Conservation (phyloP, 2,113 vertebrate species). For the Bubalus kerabau region DNA sequence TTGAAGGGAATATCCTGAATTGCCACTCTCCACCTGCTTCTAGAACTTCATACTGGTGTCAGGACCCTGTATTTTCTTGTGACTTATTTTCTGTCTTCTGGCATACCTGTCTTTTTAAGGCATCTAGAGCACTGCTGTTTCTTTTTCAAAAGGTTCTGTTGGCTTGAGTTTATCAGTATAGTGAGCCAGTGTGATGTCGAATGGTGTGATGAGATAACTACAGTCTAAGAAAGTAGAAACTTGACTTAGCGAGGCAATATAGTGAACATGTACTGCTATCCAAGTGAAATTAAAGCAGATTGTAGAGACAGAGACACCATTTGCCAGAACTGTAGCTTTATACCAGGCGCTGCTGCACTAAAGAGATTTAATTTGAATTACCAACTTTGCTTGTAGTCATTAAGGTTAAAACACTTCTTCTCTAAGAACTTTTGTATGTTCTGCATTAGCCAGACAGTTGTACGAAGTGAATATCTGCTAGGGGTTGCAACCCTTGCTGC, state of each 20-base stretch:
- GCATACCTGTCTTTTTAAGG: not conserved
- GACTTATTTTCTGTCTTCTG: not conserved
- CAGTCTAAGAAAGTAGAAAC: not conserved
- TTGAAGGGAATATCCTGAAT: not conserved
- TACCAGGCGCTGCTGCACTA: not conserved
- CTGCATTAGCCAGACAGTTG: not conserved
- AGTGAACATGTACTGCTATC: not conserved
- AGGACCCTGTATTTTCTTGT: not conserved
- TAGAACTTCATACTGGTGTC: not conserved
- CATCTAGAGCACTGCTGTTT: not conserved
- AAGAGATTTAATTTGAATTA: not conserved
- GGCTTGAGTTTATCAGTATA: not conserved
- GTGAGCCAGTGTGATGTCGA: not conserved
- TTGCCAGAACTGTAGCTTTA: not conserved
- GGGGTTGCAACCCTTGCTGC: not conserved
- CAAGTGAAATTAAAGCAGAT: not conserved
- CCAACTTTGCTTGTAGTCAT: not conserved
- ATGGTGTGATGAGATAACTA: conserved; percentile 1
- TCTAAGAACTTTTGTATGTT: not conserved
- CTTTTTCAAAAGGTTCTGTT: not conserved
- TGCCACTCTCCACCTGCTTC: not conserved
- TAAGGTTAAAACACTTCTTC: not conserved
- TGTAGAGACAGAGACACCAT: not conserved
- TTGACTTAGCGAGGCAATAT: not conserved
- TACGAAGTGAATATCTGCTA: not conserved